These are phyloP conservation scores for Drosophila tani DNA, from an alignment of 1,140 invertebrate genomes.

Conservation along the genomic window DNA sequence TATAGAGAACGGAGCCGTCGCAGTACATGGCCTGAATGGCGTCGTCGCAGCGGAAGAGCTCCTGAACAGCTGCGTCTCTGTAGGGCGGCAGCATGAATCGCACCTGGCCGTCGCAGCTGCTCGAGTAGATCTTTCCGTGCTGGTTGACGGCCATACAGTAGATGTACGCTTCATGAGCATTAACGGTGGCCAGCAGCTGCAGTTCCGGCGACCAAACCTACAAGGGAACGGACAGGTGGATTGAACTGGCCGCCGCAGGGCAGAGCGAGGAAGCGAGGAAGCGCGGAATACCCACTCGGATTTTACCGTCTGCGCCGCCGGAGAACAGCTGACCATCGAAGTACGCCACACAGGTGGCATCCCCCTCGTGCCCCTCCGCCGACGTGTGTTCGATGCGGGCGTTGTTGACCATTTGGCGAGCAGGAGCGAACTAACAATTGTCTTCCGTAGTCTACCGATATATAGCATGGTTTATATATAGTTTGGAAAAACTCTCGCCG, in stretches of 20 bases:
- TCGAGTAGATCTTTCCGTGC: constrained; percentile 78
- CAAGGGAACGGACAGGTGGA: background rate
- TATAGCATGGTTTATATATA: constrained; percentile 17
- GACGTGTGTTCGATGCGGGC: constrained; percentile 68
- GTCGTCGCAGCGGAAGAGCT: constrained; percentile 75
- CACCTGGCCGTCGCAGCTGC: constrained; percentile 81
- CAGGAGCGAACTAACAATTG: constrained; percentile 36
- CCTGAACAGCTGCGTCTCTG: constrained; percentile 44
- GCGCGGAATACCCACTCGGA: constrained; percentile 69
- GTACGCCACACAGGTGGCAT: constrained; percentile 71
- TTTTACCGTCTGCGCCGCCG: constrained; percentile 84
- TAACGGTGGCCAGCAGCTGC: constrained; percentile 62
- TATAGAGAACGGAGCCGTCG: constrained; percentile 70
- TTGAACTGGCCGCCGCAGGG: background rate
- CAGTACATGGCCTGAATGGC: constrained; percentile 79
- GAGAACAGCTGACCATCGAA: constrained; percentile 74
- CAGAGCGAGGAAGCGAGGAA: background rate
- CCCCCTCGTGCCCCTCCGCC: constrained; percentile 77
- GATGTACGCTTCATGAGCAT: constrained; percentile 78
- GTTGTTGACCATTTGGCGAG: constrained; percentile 52
- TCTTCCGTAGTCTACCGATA: constrained; percentile 1
- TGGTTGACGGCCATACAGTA: constrained; percentile 77
- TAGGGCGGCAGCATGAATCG: constrained; percentile 75
- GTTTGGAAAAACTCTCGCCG: constrained; percentile 25
- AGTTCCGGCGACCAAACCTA: constrained; percentile 66